Conservation (phyloP, 2,797 vertebrate genomes). For the Podarcis siculus region DNA sequence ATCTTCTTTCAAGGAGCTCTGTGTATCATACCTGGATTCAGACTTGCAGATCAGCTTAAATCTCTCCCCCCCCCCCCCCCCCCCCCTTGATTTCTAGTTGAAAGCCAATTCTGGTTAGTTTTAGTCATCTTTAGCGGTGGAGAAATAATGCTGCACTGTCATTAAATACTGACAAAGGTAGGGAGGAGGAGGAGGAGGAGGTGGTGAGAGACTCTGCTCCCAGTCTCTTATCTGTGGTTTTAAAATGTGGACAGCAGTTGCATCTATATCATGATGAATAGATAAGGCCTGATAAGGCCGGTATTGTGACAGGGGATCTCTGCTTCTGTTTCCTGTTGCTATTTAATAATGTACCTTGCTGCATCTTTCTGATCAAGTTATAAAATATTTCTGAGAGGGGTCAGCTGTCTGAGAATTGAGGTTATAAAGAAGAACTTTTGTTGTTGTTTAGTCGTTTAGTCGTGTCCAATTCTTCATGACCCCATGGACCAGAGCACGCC, state of each 20-base stretch:
- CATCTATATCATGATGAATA: background rate
- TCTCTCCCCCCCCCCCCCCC: no score
- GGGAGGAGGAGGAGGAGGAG: no score
- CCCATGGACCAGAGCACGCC: no score
- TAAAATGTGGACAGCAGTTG: background rate
- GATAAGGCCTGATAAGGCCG: background rate
- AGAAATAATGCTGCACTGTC: background rate
- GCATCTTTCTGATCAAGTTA: rapidly evolving
- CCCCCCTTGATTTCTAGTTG: background rate
- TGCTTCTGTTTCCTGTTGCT: background rate
- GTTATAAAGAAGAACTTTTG: no score
- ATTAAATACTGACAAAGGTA: background rate
- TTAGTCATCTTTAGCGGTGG: background rate
- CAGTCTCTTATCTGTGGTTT: background rate
- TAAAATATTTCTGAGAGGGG: rapidly evolving
- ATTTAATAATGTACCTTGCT: background rate
- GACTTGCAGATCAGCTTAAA: background rate
- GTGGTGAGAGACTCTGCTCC: no score
- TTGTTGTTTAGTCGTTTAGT: no score
- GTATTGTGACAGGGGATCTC: background rate
- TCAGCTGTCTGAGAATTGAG: background rate
- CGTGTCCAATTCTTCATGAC: no score
- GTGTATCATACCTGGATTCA: background rate
- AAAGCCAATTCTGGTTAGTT: background rate
- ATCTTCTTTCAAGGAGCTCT: background rate